Percentiles rank a stretch among this genome's conserved stretches.
Conservation (phyloP, 2,113 vertebrate species). For the Oryzias javanicus region DNA sequence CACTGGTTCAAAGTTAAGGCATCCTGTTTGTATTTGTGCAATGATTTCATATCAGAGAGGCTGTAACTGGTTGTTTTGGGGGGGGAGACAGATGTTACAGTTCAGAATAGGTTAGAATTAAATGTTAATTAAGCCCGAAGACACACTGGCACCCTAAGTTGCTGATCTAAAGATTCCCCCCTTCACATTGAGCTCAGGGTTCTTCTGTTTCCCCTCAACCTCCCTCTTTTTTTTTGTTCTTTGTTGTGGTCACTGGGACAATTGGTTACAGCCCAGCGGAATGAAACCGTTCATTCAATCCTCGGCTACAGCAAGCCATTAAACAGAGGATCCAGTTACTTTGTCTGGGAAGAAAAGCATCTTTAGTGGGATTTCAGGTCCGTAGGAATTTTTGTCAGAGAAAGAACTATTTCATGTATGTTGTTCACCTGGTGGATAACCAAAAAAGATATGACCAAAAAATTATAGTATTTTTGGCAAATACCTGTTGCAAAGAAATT, state of each 20-base stretch:
- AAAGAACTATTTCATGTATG: constrained; percentile 34
- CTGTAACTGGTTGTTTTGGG: constrained; percentile 39
- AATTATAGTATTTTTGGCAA: too few species aligned
- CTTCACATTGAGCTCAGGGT: constrained; percentile 44
- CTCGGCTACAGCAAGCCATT: constrained; percentile 67
- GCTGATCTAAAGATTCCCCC: constrained; percentile 58
- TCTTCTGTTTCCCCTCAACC: constrained; percentile 55
- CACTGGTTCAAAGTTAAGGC: constrained; percentile 33
- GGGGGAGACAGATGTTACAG: constrained; percentile 40
- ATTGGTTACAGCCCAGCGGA: constrained; percentile 70
- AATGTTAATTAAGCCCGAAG: constrained; percentile 39
- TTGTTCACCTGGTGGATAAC: constrained; percentile 26
- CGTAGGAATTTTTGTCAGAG: constrained; percentile 24
- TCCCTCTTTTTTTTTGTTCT: constrained; percentile 53
- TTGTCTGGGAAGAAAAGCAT: constrained; percentile 51
- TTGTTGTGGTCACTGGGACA: constrained; percentile 76
- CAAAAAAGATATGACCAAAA: constrained; percentile 23
- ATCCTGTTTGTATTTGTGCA: constrained; percentile 38
- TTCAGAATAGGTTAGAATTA: constrained; percentile 42
- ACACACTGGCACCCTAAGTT: constrained; percentile 54
- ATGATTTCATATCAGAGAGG: constrained; percentile 18
- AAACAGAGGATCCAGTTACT: constrained; percentile 73
- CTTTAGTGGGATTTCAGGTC: constrained; percentile 53
- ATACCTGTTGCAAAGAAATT: constrained; percentile 18
- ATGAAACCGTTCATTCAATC: constrained; percentile 70